phyloP scores from a whole-genome alignment of 2,888 invertebrate genomes.

The Myopa testacea region DNA sequence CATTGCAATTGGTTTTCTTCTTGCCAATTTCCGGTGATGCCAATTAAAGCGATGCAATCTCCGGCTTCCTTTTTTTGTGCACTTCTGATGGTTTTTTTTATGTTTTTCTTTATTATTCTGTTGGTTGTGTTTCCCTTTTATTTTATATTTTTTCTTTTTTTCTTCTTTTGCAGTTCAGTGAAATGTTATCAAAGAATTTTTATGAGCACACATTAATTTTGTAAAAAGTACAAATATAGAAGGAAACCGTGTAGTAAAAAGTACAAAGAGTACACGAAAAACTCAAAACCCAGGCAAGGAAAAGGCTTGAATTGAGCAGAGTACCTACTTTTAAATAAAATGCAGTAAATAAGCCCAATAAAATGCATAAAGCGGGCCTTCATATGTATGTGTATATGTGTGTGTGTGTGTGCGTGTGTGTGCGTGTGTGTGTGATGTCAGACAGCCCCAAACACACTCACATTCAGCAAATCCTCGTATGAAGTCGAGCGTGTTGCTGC shows the following conservation, averaged over 20 bases:
- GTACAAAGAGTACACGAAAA: constrained; percentile 2
- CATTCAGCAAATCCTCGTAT: background rate
- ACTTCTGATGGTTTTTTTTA: background rate
- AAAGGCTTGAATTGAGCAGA: background rate
- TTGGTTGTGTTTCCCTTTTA: background rate
- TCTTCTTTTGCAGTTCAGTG: background rate
- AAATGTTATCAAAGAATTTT: constrained; percentile 15
- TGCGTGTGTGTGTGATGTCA: background rate
- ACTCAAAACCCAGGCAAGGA: background rate
- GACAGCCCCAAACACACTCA: constrained; percentile 38
- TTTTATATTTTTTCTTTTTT: background rate
- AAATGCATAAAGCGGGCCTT: background rate
- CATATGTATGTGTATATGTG: background rate
- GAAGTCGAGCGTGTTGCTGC: background rate
- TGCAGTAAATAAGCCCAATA: background rate
- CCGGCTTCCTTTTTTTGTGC: background rate
- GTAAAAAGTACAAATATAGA: constrained; percentile 13
- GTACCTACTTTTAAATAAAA: constrained; percentile 2
- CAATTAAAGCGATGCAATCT: constrained; percentile 11
- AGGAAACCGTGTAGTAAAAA: background rate
- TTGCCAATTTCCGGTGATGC: constrained; percentile 17
- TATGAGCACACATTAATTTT: constrained; percentile 31
- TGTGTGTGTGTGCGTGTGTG: background rate
- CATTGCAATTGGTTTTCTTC: constrained; percentile 7
- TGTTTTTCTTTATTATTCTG: background rate